Base-by-base conservation (phyloP, 1,140 invertebrate genomes). In the Drosophila hydei region DNA sequence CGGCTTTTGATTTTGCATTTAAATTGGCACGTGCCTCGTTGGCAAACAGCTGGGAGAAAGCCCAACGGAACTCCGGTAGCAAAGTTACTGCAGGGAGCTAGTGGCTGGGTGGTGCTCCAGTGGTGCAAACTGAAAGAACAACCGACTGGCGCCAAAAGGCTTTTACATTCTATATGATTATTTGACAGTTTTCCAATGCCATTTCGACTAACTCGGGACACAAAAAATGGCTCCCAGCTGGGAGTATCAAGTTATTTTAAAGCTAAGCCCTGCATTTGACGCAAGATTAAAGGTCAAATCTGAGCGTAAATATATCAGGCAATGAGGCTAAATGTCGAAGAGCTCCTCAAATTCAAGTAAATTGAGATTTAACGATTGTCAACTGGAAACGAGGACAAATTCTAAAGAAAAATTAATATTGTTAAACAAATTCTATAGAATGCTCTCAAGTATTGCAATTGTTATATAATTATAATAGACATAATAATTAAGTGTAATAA, bases 1-100 rank as follows among this genome's bases (percentile, higher is more conserved):
- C 59, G 70, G 59, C 77, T 77, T 87, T 54, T 85, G 81, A 87
- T 80, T 79, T 85, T 81, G 77, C 74, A 85, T 85, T 85, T 81
- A 87, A 87, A 87, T 85, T 85, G 81, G 72, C 81, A 87, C 81
- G 81, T 85, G 81, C 77, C 81, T 69, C 42, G 27, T 43, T 36
- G 23, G 59, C 63, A 63, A 80, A 76, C 79, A 68, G 55, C 70
- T 67, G 63, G 42, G 70, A 9, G 9, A 48, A 51, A 43, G 27
- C 63, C 52, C 56, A 68, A 30, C 23, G 54, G 36, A 52, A 50
- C 65, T 27, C 19, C 27, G 27, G 67, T 11, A 14, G 2, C 42
- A 12, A 11, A 11, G 14, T 27, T 48, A 19, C 30, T 8, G 12
- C 8, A 27, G 23, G 47, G 7, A 19, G 19, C 8, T 43, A 14